Conservation (phyloP, 2,113 vertebrate species). For the Dipodomys merriami region DNA sequence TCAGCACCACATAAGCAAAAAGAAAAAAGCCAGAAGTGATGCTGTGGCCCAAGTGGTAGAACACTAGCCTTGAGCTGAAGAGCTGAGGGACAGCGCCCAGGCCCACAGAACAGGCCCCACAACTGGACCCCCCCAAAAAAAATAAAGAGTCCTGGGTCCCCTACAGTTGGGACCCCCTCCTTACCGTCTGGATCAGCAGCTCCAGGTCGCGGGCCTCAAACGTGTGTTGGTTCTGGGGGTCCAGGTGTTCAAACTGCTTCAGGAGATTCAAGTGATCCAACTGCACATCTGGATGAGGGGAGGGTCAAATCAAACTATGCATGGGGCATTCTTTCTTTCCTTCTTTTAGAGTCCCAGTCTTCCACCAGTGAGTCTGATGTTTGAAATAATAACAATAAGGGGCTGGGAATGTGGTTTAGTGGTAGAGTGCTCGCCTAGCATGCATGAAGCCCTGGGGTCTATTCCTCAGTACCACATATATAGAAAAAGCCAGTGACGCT, state of each 20-base stretch:
- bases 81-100: no score
- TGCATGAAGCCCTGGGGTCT: no score
- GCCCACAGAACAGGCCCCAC: no score
- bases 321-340: neutral
- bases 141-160: neutral
- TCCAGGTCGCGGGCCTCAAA: slow-evolving; percentile 96
- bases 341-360: neutral
- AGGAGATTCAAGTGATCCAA: slow-evolving; percentile 92
- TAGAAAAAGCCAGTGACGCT: no score
- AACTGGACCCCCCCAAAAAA: no score
- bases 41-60: no score
- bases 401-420: no score
- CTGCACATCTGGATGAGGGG: slow-evolving; percentile 86
- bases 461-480: no score
- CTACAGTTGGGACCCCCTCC: rapidly evolving
- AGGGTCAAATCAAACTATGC: neutral
- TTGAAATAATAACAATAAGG: neutral
- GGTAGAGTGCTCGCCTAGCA: no score
- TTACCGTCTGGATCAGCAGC: slow-evolving; percentile 93
- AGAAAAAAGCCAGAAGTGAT: no score
- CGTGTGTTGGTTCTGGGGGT: slow-evolving; percentile 94
- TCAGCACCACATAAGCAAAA: no score
- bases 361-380: neutral
- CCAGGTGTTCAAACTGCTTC: slow-evolving; percentile 96
- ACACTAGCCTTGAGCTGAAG: no score